Evolutionary conservation across 2,797 vertebrate species (phyloP), one percentile per base, ranked within the genome.

Genomic region (Muscicapa striata): DNA sequence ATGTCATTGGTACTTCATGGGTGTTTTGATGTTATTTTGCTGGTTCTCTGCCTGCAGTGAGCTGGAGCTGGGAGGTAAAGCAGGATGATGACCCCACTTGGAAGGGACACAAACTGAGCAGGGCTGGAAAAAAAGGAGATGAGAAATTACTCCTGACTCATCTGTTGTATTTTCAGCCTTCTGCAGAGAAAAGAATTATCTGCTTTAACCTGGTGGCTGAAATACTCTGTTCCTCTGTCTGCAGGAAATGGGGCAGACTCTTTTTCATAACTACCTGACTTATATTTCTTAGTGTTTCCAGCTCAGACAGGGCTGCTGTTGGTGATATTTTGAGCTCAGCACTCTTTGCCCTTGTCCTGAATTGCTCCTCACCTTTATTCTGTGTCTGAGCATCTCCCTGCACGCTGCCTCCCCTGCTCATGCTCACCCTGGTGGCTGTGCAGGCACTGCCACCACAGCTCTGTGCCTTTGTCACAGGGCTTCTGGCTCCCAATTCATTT

Each of bases 61-160:
- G 36, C 2, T 10, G 45, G 88, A 80, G 69, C 84, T 84, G 92
- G 88, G 81, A 90, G 66, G 78, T 24, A 87, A 68, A 77, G 84
- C 52, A 43, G 38, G 79, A 51, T 80, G 81, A 87, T 49, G 84
- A 87, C 82, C 84, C 0, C 0, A 2, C 40, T 15, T 85, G 82
- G 86, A 94, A 93, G 34, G 68, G 64, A 54, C 6, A 11, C 58
- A 94, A 51, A 64, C 70, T 52, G 84, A 91, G 66, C 41, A 75
- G 78, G 26, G 41, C 64, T 94, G 93, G 77, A 89, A 93, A 92
- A 93, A 93, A 86, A 68, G 19, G 20, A 86, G 49, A 70, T 70
- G 45, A 94, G 88, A 68, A 93, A 77, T 87, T 64, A 87, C 87
- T 96, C 93, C 95, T 96, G 95, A 92, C 86, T 96, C 94, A 95